These are phyloP conservation scores for Mico argentatus DNA, from an alignment of 2,797 vertebrate species.

Conservation along the genomic window DNA sequence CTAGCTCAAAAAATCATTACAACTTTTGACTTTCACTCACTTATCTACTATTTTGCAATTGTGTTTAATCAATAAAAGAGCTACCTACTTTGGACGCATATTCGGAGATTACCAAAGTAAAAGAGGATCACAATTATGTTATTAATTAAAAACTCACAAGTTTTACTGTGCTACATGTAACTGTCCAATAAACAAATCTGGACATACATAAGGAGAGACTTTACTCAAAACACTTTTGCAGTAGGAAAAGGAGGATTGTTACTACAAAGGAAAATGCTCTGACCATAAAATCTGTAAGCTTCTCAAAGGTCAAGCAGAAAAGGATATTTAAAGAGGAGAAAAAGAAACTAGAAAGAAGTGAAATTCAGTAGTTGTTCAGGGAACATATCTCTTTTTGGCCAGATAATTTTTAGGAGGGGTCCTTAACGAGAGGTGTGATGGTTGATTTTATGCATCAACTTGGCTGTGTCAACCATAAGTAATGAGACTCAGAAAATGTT, in stretches of 20 bases:
- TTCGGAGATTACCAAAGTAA: slow-evolving; percentile 36
- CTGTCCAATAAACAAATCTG: not conserved
- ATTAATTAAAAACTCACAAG: not conserved
- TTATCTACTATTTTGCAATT: slow-evolving; percentile 60
- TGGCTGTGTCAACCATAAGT: not conserved
- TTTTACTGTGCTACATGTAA: not conserved
- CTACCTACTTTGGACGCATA: not conserved
- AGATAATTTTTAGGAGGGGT: not conserved
- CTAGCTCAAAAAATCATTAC: slow-evolving; percentile 79
- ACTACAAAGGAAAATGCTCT: not conserved
- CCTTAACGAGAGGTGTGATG: not conserved
- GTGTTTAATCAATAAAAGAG: slow-evolving; percentile 37
- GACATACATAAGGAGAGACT: not conserved
- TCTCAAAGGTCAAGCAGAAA: not conserved
- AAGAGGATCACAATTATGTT: not conserved
- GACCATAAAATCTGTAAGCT: not conserved
- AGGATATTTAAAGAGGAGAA: not conserved
- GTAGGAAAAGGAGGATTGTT: not conserved
- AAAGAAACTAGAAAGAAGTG: not conserved
- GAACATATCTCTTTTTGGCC: not conserved
- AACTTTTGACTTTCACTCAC: slow-evolving; percentile 75
- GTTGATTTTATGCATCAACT: not conserved
- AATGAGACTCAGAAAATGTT: not conserved
- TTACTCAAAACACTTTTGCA: not conserved
- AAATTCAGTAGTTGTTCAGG: not conserved